A percentile compares a stretch with the other conserved stretches of the same genome.
Conservation (phyloP, 2,888 invertebrate species). For the Sinotaia quadrata region DNA sequence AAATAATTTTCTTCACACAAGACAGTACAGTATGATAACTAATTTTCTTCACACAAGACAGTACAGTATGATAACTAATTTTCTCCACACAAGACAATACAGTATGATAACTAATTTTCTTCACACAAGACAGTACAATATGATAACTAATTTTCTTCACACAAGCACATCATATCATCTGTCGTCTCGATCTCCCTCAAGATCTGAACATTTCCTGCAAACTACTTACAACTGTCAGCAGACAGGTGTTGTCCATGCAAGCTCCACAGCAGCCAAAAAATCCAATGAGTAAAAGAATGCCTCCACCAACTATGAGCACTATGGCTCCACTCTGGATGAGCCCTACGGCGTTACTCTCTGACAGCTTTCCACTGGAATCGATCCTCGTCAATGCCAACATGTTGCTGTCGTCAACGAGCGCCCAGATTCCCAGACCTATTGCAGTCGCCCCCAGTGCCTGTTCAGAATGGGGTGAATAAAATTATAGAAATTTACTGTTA, state of each 20-base stretch:
- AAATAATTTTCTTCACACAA: too few species aligned
- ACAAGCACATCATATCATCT: too few species aligned
- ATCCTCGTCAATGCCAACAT: constrained; percentile 18
- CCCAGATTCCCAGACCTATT: constrained; percentile 19
- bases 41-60: too few species aligned
- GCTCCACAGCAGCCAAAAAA: constrained; percentile 21
- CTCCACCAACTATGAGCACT: constrained; percentile 17
- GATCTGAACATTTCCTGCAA: too few species aligned
- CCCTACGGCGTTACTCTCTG: constrained; percentile 7
- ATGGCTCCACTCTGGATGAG: constrained; percentile 20
- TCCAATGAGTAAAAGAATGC: constrained; percentile 8
- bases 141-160: too few species aligned
- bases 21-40: too few species aligned
- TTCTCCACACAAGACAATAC: too few species aligned
- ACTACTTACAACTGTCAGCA: constrained; percentile 14
- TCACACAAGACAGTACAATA: too few species aligned
- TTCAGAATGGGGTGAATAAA: not conserved
- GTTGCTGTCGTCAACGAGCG: constrained; percentile 13
- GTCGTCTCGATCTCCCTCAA: too few species aligned
- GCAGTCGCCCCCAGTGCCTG: constrained; percentile 14
- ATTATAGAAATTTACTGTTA: too few species aligned
- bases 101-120: too few species aligned
- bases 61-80: too few species aligned
- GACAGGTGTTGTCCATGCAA: constrained; percentile 16
- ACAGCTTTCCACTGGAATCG: constrained; percentile 8